phyloP scores from a whole-genome alignment of 2,888 invertebrate species.

The Salpingus planirostris region DNA sequence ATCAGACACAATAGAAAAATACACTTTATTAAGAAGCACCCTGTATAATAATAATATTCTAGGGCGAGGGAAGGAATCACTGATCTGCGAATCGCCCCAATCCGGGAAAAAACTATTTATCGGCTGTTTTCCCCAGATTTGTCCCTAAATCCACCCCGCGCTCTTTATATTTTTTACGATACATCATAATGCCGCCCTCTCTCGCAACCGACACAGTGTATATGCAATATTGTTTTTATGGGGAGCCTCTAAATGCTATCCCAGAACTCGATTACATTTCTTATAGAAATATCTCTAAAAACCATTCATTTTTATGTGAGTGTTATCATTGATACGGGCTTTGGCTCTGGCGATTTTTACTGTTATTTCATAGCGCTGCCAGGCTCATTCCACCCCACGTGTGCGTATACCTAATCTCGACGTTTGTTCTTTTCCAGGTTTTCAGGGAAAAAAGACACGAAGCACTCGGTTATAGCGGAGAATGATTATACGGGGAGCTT shows the following conservation, averaged over 20 bases:
- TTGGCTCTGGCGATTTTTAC: slow-evolving; percentile 32
- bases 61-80: too few relatives aligned
- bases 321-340: slow-evolving; percentile 42
- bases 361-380: too few relatives aligned
- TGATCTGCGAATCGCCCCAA: too few relatives aligned
- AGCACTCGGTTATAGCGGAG: too few relatives aligned
- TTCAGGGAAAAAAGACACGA: too few relatives aligned
- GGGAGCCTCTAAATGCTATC: slow-evolving; percentile 32
- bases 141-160: slow-evolving; percentile 32
- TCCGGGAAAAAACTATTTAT: slow-evolving; percentile 30
- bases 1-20: too few relatives aligned
- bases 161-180: slow-evolving; percentile 39
- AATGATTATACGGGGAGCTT: too few relatives aligned
- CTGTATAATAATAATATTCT: too few relatives aligned
- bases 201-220: slow-evolving; percentile 39
- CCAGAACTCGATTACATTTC: slow-evolving; percentile 32
- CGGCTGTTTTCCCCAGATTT: slow-evolving; percentile 32
- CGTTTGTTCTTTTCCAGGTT: too few relatives aligned
- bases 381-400: too few relatives aligned
- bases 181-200: slow-evolving; percentile 36
- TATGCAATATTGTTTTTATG: slow-evolving; percentile 42
- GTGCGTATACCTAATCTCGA: too few relatives aligned
- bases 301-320: slow-evolving; percentile 44
- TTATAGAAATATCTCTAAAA: slow-evolving; percentile 33
- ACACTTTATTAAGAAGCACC: too few relatives aligned